Evolutionary conservation across 2,888 invertebrate genomes (phyloP), one percentile per base, ranked within the genome.

Genomic region (Scaptomyza flava): DNA sequence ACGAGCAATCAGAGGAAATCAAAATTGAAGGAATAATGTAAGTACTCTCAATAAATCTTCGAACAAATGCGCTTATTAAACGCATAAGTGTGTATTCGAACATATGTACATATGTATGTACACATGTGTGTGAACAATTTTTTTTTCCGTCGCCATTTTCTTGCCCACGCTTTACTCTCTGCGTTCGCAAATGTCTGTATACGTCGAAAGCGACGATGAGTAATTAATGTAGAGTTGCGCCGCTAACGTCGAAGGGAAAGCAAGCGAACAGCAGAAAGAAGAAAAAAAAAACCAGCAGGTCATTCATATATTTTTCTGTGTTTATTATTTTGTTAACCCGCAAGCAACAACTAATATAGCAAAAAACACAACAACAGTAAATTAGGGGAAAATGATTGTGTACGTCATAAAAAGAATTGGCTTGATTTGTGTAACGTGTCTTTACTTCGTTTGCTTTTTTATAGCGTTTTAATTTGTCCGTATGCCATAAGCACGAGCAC

Each of bases 21-120:
- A 90, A 80, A 72, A 85, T 87, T 85, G 83, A 69, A 79, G 78
- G 79, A 79, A 82, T 80, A 80, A 91, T 91, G 91, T 91, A 79
- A 91, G 91, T 91, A 81, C 11, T 57, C 23, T 57, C 23, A 41
- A 34, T 50, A 31, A 51, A 9, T 12, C 11, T 23, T 1, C 14
- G 7, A 14, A 42, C 50, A 36, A 33, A 38, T 33, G 2, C 14
- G 31, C 31, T 58, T 71, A 51, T 38, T 27, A 53, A 66, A 63
- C 17, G 17, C 9, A 2, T 41, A 6, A 23, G 52, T 58, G 41
- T 48, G 46, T 51, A 34, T 11, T 9, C 9, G 2, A 11, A 14
- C 8, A 12, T 20, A 20, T 43, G 38, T 7, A n/a, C n/a, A n/a
- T n/a, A n/a, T n/a, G n/a, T n/a, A n/a, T n/a, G n/a, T n/a, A n/a